phyloP scores from a whole-genome alignment of 2,888 invertebrate genomes.

The Invenusta paracnida region DNA sequence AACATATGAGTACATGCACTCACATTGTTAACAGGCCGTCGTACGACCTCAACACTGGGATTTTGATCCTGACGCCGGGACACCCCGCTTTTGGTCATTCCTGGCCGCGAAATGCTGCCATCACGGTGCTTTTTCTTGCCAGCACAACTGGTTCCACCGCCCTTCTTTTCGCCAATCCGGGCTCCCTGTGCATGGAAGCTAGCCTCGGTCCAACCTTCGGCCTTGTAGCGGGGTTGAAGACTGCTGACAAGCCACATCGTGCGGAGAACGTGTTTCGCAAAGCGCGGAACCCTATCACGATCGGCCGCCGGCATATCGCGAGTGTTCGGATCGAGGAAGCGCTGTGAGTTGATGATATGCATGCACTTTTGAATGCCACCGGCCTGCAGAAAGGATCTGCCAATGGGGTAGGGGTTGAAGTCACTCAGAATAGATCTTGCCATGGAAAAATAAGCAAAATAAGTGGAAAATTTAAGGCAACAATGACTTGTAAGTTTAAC shows the following conservation, averaged over 20 bases:
- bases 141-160: neutral
- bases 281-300: neutral
- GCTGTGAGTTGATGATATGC: neutral
- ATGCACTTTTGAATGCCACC: neutral
- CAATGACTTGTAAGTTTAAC: no score
- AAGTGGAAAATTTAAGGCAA: no score
- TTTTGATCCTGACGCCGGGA: neutral
- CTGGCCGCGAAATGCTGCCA: neutral
- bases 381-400: neutral
- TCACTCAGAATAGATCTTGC: no score
- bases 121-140: neutral
- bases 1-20: no score
- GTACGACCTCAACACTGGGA: neutral
- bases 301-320: neutral
- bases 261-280: neutral
- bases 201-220: constrained; percentile 30
- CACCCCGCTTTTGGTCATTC: neutral
- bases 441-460: no score
- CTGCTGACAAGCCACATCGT: neutral
- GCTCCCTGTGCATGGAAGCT: neutral
- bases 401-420: no score
- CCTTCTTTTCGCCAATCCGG: neutral
- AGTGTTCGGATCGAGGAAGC: neutral
- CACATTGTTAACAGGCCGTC: neutral
- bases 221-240: neutral